These are phyloP conservation scores for Cancer borealis DNA, from an alignment of 2,888 invertebrate species.

Conservation along the genomic window DNA sequence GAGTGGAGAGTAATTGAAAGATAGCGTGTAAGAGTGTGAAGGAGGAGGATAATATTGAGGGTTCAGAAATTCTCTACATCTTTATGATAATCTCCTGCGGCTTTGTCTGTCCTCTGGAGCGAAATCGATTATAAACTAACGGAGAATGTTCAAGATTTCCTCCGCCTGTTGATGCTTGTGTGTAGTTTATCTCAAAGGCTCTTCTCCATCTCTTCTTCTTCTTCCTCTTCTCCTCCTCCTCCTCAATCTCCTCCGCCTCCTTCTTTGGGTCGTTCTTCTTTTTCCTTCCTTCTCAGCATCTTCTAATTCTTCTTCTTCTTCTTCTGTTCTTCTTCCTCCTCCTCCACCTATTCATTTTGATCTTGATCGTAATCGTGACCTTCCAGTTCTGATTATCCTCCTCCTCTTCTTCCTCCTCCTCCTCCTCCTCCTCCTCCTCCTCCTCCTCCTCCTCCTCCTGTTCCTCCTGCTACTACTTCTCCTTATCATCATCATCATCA, in stretches of 20 bases:
- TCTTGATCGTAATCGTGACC: background rate
- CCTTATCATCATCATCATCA: no score
- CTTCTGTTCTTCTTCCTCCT: background rate
- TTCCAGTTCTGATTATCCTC: background rate
- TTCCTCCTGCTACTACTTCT: no score
- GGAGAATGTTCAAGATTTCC: background rate
- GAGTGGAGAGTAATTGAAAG: background rate
- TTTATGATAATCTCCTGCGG: constrained; percentile 8
- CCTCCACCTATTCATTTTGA: background rate
- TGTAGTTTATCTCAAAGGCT: background rate
- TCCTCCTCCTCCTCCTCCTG: no score
- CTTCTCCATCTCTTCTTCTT: background rate
- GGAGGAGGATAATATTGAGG: background rate
- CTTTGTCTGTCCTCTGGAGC: background rate
- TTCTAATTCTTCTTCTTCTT: background rate
- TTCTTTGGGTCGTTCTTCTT: background rate
- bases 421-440: no score
- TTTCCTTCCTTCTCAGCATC: background rate
- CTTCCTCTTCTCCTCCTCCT: background rate
- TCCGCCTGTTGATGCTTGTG: background rate
- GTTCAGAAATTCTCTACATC: background rate
- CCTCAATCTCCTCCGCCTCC: background rate
- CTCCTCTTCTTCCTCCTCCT: no score
- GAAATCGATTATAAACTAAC: background rate
- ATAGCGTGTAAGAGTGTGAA: background rate